Evolutionary conservation across 23 tunicate genomes (phyloP).

Genomic region (Pegea sp.): DNA sequence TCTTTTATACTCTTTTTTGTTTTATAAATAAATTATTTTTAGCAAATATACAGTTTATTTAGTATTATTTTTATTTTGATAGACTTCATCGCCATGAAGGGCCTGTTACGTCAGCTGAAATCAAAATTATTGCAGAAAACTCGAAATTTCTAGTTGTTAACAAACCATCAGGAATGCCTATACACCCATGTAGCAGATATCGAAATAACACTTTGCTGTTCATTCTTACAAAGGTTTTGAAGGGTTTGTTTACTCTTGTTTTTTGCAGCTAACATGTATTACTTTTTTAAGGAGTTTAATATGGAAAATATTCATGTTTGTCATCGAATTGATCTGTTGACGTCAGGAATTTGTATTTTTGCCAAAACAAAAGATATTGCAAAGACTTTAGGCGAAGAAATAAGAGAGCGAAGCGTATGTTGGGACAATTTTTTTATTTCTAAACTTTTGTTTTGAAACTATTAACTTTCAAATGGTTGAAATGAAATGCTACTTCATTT

Average conservation of each 20-base stretch:
- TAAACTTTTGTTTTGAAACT: no score
- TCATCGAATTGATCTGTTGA: conserved; percentile 76
- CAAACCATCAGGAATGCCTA: conserved; percentile 83
- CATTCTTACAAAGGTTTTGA: conserved; percentile 41
- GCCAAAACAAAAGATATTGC: conserved; percentile 78
- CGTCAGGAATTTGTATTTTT: conserved; percentile 88
- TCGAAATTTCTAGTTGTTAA: conserved; percentile 40
- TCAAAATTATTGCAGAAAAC: conserved; percentile 32
- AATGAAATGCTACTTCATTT: no score
- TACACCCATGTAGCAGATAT: conserved; percentile 85
- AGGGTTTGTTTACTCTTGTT: background rate
- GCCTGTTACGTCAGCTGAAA: conserved; percentile 16
- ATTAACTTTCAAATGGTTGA: no score
- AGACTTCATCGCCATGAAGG: conserved; percentile 86
- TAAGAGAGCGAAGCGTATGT: conserved; percentile 33
- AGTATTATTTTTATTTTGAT: background rate
- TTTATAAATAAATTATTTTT: no score
- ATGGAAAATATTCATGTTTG: conserved; percentile 21
- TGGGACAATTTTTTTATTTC: no score
- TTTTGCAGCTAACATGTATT: background rate
- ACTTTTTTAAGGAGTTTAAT: conserved; percentile 27
- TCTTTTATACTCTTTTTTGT: no score
- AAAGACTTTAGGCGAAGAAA: conserved; percentile 15
- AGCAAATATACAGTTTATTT: no score
- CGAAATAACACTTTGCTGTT: conserved; percentile 51